phyloP scores from a whole-genome alignment of 1,140 invertebrate species.

The Drosophila paulistorum region DNA sequence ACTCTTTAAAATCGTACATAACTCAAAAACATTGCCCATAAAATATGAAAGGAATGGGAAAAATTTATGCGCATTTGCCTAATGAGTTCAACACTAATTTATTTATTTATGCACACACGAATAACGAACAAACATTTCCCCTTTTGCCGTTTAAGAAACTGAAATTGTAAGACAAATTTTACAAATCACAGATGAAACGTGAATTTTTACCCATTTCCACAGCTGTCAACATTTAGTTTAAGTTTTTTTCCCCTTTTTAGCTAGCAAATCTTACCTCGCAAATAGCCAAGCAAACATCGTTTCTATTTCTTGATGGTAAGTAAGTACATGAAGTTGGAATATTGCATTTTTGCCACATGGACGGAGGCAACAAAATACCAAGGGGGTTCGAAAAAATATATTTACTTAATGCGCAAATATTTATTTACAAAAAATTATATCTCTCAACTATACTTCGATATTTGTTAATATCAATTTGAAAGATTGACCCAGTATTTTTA shows the following conservation, averaged over 20 bases:
- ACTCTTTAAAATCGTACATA: conserved; percentile 23
- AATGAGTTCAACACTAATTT: conserved; percentile 28
- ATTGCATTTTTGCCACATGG: background rate
- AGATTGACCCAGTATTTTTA: no score
- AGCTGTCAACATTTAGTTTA: conserved; percentile 14
- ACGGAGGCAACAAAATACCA: background rate
- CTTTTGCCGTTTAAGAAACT: background rate
- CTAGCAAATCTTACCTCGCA: background rate
- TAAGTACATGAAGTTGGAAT: conserved; percentile 6
- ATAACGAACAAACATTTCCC: background rate
- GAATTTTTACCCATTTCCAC: conserved; percentile 3
- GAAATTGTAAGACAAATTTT: background rate
- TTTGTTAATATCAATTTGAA: no score
- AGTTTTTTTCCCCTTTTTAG: background rate
- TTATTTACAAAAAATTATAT: no score
- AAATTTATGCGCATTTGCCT: conserved; percentile 21
- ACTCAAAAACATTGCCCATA: conserved; percentile 17
- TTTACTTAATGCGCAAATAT: no score
- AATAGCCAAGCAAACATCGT: conserved; percentile 15
- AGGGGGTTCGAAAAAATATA: no score
- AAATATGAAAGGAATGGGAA: background rate
- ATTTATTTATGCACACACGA: background rate
- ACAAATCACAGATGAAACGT: conserved; percentile 9
- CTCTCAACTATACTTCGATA: no score
- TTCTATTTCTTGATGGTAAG: conserved; percentile 20